Percentiles rank a stretch among this genome's conserved stretches.
These are phyloP conservation scores for Drosophila truncata DNA, from an alignment of 1,140 invertebrate genomes.

Conservation along the genomic window DNA sequence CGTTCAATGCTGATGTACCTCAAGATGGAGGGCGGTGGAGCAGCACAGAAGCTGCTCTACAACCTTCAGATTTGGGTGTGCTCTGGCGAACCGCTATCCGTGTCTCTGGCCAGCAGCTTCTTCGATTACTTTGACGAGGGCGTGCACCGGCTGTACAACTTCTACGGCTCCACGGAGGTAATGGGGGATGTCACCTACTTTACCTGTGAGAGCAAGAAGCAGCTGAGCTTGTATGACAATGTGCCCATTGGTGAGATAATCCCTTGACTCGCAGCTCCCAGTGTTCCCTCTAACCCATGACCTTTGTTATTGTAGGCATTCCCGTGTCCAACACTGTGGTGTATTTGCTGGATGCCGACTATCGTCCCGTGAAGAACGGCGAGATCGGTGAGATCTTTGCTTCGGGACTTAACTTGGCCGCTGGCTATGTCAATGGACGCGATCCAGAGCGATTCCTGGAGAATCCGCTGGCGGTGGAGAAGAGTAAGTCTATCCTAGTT, in stretches of 20 bases:
- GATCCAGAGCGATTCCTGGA: conserved; percentile 90
- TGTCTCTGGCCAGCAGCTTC: conserved; percentile 90
- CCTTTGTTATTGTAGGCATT: conserved; percentile 39
- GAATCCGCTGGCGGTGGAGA: conserved; percentile 90
- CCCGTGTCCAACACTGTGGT: conserved; percentile 92
- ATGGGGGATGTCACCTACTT: conserved; percentile 93
- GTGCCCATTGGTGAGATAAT: conserved; percentile 91
- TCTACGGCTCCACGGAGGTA: conserved; percentile 95
- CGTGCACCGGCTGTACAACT: conserved; percentile 90
- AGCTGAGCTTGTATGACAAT: conserved; percentile 88
- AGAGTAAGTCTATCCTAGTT: conserved; percentile 86
- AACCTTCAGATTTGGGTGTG: conserved; percentile 92
- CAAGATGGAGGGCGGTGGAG: conserved; percentile 85
- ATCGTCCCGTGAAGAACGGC: conserved; percentile 89
- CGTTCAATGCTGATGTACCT: conserved; percentile 91
- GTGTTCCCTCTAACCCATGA: conserved; percentile 85
- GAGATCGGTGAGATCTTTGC: conserved; percentile 93
- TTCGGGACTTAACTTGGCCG: conserved; percentile 91
- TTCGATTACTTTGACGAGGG: conserved; percentile 89
- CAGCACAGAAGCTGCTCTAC: conserved; percentile 85
- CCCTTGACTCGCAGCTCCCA: not conserved
- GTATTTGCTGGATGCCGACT: conserved; percentile 91
- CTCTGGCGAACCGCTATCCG: conserved; percentile 91
- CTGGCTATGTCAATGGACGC: conserved; percentile 91
- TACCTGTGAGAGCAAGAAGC: conserved; percentile 86